Evolutionary conservation across 2,888 invertebrate genomes (phyloP), one percentile per base, ranked within the genome.

Genomic region (Cylloceria caligata): DNA sequence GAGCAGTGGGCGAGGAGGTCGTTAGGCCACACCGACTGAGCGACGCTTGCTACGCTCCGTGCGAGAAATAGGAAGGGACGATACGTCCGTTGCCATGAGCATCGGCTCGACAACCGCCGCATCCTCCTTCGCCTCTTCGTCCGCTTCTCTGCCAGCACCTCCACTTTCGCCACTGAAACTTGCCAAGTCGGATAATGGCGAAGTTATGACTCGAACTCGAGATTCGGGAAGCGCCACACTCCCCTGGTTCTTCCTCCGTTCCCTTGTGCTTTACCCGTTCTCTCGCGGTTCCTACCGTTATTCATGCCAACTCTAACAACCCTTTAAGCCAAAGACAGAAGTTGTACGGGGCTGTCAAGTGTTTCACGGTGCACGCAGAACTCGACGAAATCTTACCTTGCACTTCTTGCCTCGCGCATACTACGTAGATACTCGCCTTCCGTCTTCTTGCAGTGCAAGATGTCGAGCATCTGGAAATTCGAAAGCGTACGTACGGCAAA

Each of bases 161-260:
- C 16, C 68, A 45, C 62, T 72, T 47, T 72, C 71, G 80, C 75
- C 68, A 76, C 73, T 60, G 78, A 85, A 90, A 90, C 88, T 90
- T 90, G 86, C 86, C 87, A 90, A 91, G 89, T 90, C 88, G 89
- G 89, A 90, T 91, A 91, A 91, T 91, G 90, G 89, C 84, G 84
- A 91, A 90, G 91, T 91, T 91, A 91, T 91, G 88, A 86, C 86
- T 87, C 85, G 72, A 83, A 86, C 86, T 87, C 81, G 72, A 76
- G 80, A 69, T 78, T 34, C 39, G 74, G 34, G 60, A 60, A 36
- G 71, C 76, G 19, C 83, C 57, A 55, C 52, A 74, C 42, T 30
- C 47, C 68, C 45, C 30, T 36, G 30, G 21, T 69, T 65, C 74
- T 81, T 69, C 47, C 81, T 72, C 52, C 69, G 27, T 55, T 71